A percentile compares a stretch with the other conserved stretches of the same genome.
Conservation (phyloP, 2,113 vertebrate species). For the Cathartes aura region DNA sequence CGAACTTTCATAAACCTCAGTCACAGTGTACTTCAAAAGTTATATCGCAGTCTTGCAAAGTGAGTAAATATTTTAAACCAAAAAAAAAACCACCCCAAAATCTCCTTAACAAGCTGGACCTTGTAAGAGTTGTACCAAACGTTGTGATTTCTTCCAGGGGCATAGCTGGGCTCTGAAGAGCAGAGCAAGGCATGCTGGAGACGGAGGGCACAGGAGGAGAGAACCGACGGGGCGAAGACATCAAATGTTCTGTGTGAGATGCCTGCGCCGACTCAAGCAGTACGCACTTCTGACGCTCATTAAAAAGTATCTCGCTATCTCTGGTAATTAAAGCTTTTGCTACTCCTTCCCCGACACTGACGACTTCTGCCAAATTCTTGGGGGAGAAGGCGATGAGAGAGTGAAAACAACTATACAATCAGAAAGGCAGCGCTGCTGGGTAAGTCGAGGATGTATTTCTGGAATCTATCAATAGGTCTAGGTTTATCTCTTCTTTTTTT, state of each 20-base stretch:
- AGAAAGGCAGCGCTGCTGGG: conserved; percentile 28
- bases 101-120: conserved; percentile 34
- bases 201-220: neutral
- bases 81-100: neutral
- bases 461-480: conserved; percentile 9
- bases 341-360: neutral
- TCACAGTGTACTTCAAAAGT: conserved; percentile 74
- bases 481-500: neutral
- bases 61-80: conserved; percentile 57
- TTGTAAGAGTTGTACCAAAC: conserved; percentile 62
- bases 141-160: conserved; percentile 54
- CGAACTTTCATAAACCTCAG: conserved; percentile 79
- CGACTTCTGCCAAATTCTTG: neutral
- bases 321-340: conserved; percentile 14
- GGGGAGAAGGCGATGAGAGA: neutral
- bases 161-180: neutral
- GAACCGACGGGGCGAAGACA: neutral
- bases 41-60: conserved; percentile 60
- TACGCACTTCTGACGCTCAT: neutral
- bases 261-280: conserved; percentile 4
- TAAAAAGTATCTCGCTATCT: neutral
- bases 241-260: neutral
- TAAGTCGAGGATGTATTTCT: conserved; percentile 26
- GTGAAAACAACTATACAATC: neutral
- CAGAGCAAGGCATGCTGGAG: conserved; percentile 31